These are phyloP conservation scores for Mesocricetus auratus DNA, from an alignment of 2,113 vertebrate species.

Conservation along the genomic window DNA sequence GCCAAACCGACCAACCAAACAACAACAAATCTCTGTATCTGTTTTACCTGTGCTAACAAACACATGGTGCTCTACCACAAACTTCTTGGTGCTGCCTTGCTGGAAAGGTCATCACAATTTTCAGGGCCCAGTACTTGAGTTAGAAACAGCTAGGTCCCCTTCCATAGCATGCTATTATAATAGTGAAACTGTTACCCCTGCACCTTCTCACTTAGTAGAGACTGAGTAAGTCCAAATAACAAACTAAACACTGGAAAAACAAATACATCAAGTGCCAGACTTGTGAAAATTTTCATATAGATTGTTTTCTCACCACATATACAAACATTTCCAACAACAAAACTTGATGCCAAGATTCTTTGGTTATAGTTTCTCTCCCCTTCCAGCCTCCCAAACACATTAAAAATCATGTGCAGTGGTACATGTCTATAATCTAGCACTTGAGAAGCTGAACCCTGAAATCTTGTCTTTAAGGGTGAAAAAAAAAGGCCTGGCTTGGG, in stretches of 20 bases:
- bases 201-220: constrained; percentile 32
- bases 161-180: not conserved
- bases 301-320: not conserved
- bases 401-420: not conserved
- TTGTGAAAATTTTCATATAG: not conserved
- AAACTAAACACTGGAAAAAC: constrained; percentile 12
- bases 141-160: not conserved
- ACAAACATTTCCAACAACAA: not conserved
- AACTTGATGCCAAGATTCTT: not conserved
- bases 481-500: not conserved
- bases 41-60: not conserved
- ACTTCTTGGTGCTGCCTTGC: not conserved
- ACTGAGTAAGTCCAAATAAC: not conserved
- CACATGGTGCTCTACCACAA: not conserved
- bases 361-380: no score
- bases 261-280: constrained; percentile 13
- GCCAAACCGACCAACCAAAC: not conserved
- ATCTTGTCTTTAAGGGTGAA: not conserved
- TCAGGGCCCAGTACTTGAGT: not conserved
- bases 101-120: constrained; percentile 26
- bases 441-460: not conserved
- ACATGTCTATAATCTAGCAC: not conserved
- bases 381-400: not conserved
- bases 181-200: not conserved
- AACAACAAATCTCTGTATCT: not conserved